Conservation (phyloP, 1,140 invertebrate genomes). For the Epicauta chinensis region DNA sequence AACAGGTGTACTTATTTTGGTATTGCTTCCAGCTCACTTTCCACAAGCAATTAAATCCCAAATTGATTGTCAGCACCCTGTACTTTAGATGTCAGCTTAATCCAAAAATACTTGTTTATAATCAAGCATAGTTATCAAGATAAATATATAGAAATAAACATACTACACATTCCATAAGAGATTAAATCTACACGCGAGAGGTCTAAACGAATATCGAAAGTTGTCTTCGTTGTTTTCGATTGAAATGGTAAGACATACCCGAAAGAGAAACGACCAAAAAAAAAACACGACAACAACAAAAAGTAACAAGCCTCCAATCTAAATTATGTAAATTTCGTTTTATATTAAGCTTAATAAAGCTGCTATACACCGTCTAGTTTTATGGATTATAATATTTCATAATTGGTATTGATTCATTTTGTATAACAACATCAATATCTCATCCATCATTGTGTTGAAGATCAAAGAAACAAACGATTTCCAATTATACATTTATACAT, state of each 20-base stretch:
- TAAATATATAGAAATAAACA: slow-evolving; percentile 21
- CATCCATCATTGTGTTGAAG: no score
- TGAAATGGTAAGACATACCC: no score
- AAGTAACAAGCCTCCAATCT: background rate
- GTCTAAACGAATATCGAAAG: slow-evolving; percentile 18
- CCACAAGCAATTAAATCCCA: slow-evolving; percentile 9
- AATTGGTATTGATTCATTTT: no score
- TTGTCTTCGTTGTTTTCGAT: background rate
- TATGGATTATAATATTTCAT: no score
- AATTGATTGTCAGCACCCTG: slow-evolving; percentile 19
- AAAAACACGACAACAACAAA: no score
- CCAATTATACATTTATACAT: no score
- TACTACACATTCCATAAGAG: slow-evolving; percentile 20
- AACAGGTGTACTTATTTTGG: background rate
- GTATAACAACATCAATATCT: no score
- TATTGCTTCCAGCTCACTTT: background rate
- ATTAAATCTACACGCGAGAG: slow-evolving; percentile 22
- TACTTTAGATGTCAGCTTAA: slow-evolving; percentile 18
- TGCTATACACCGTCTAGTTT: no score
- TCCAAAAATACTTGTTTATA: slow-evolving; percentile 17
- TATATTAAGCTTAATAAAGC: no score
- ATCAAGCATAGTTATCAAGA: slow-evolving; percentile 20
- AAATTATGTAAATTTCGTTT: slow-evolving; percentile 12
- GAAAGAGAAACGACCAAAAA: background rate
- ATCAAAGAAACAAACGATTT: no score